These are phyloP conservation scores for Alectura lathami DNA, from an alignment of 2,113 vertebrate species.

Conservation along the genomic window DNA sequence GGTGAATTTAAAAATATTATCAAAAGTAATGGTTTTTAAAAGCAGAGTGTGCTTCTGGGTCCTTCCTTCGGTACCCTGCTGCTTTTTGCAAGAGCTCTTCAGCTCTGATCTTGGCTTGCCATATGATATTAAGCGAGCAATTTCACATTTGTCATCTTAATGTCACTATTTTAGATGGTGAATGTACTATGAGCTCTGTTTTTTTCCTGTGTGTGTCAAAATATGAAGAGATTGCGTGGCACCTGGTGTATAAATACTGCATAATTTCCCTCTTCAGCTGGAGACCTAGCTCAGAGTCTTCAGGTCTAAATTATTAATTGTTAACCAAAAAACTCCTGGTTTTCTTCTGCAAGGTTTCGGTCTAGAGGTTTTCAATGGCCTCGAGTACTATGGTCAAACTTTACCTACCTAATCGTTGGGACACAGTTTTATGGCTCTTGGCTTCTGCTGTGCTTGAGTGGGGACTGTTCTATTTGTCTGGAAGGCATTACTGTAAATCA, in stretches of 20 bases:
- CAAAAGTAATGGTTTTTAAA: background rate
- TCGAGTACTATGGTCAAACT: constrained; percentile 37
- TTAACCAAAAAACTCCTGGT: constrained; percentile 28
- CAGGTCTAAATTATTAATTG: constrained; percentile 41
- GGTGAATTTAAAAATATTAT: background rate
- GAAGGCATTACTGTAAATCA: constrained; percentile 41
- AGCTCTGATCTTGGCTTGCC: background rate
- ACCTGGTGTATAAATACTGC: background rate
- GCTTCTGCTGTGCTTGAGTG: background rate
- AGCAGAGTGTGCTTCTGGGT: background rate
- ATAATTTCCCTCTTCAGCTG: background rate
- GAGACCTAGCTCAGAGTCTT: background rate
- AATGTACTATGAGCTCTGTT: background rate
- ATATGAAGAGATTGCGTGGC: background rate
- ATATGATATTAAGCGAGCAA: background rate
- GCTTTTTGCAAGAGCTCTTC: background rate
- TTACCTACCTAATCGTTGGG: constrained; percentile 30
- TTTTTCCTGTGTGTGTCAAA: background rate
- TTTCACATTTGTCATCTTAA: background rate
- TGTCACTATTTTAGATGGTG: too few relatives aligned
- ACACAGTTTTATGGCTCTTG: constrained; percentile 33
- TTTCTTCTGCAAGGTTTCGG: constrained; percentile 42
- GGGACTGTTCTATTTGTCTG: constrained; percentile 2
- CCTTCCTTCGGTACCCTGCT: background rate
- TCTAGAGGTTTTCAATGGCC: constrained; percentile 48